Evolutionary conservation across 2,797 vertebrate genomes (phyloP).

Genomic region (Scolopax rusticola): DNA sequence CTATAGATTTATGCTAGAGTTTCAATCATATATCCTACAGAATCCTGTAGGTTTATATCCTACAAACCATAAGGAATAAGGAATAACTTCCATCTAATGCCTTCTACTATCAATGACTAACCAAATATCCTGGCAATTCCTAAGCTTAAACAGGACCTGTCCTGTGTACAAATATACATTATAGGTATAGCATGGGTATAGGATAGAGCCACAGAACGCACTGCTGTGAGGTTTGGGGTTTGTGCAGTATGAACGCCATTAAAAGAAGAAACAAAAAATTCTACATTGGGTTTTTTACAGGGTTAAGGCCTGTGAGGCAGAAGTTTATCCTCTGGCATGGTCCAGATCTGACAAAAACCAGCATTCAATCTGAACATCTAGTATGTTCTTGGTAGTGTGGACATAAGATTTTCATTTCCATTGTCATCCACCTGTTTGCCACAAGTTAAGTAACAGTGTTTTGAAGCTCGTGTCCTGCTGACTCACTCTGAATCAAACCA

Average conservation of each 20-base stretch:
- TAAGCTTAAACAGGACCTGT: neutral
- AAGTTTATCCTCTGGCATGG: neutral
- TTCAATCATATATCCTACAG: neutral
- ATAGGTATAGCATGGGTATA: neutral
- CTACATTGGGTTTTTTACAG: neutral
- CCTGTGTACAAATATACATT: neutral
- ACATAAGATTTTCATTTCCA: neutral
- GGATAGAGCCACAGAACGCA: neutral
- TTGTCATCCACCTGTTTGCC: slow-evolving; percentile 18
- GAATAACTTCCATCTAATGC: neutral
- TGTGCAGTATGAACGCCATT: neutral
- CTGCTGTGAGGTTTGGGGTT: neutral
- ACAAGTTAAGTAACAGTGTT: slow-evolving; percentile 18
- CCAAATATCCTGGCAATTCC: neutral
- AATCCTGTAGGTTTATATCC: neutral
- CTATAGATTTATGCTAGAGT: neutral
- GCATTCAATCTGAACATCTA: neutral
- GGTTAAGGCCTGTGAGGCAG: neutral
- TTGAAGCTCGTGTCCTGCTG: slow-evolving; percentile 32
- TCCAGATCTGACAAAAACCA: neutral
- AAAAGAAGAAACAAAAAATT: neutral
- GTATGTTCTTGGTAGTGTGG: neutral
- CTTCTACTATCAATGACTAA: neutral
- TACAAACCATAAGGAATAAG: neutral
- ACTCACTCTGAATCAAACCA: slow-evolving; percentile 53